A percentile compares a stretch with the other conserved stretches of the same genome.
Evolutionary conservation across 2,888 invertebrate genomes (phyloP).

Genomic region (Orchesellides sinensis): DNA sequence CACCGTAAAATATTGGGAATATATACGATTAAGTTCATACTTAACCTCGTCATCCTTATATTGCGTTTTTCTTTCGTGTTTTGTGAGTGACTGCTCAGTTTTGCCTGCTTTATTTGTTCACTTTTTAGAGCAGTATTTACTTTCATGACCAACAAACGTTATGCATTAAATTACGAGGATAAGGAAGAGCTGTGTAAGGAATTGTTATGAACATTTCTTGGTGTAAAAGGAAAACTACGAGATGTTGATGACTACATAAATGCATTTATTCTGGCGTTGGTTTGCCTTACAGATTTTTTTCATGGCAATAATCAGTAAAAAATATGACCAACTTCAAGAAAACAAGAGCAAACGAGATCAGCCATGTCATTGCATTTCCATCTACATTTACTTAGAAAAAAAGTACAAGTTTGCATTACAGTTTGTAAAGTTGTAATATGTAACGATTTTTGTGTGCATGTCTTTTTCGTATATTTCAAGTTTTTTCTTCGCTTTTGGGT

Average conservation of each 20-base stretch:
- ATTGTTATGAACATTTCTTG: too few species aligned
- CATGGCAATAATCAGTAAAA: constrained; percentile 54
- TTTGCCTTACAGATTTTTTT: constrained; percentile 21
- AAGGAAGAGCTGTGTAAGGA: constrained; percentile 2
- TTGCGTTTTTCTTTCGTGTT: not conserved
- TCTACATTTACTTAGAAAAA: constrained; percentile 25
- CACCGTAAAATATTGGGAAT: not conserved
- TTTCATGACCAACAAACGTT: constrained; percentile 52
- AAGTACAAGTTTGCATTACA: too few species aligned
- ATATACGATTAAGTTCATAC: not conserved
- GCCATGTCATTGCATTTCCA: constrained; percentile 51
- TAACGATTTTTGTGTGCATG: not conserved
- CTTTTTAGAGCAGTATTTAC: too few species aligned
- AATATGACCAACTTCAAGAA: constrained; percentile 50
- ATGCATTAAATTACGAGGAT: constrained; percentile 51
- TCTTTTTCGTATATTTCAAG: not conserved
- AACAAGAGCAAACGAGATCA: constrained; percentile 55
- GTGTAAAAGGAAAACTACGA: too few species aligned
- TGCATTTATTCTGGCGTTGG: not conserved
- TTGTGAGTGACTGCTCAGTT: too few species aligned
- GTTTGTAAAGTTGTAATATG: too few species aligned
- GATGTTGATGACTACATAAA: constrained; percentile 47
- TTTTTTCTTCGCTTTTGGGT: not conserved
- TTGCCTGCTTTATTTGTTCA: constrained; percentile 39
- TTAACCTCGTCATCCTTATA: too few species aligned